Conservation (phyloP, 2,797 vertebrate genomes). For the Euphonia xanthogaster region DNA sequence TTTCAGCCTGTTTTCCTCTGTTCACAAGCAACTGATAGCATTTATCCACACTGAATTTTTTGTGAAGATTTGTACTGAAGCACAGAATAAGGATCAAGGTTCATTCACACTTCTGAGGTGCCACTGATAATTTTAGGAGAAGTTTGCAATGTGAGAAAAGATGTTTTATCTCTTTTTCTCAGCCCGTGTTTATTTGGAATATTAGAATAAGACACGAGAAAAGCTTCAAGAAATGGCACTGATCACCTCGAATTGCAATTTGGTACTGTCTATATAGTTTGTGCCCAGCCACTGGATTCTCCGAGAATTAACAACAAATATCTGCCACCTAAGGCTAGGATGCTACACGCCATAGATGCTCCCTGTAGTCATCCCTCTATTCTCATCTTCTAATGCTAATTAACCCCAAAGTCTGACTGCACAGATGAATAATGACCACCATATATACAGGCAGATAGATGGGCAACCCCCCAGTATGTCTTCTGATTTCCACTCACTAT, state of each 20-base stretch:
- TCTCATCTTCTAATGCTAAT: neutral
- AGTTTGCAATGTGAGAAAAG: neutral
- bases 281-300: neutral
- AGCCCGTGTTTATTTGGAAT: neutral
- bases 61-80: neutral
- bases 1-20: neutral
- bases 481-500: neutral
- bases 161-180: neutral
- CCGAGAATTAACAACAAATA: neutral
- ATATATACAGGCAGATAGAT: neutral
- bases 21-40: neutral
- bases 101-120: neutral
- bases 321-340: neutral
- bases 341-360: neutral
- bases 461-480: fast-evolving
- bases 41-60: neutral
- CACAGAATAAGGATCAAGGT: neutral
- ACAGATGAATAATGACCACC: neutral
- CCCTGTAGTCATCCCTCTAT: neutral
- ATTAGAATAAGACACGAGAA: neutral
- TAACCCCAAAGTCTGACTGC: neutral
- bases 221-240: neutral
- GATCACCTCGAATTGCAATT: neutral
- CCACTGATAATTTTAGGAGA: neutral
- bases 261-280: neutral